Percentiles rank a stretch among this genome's conserved stretches.
These are phyloP conservation scores for Pteria penguin DNA, from an alignment of 2,888 invertebrate species.

Conservation along the genomic window DNA sequence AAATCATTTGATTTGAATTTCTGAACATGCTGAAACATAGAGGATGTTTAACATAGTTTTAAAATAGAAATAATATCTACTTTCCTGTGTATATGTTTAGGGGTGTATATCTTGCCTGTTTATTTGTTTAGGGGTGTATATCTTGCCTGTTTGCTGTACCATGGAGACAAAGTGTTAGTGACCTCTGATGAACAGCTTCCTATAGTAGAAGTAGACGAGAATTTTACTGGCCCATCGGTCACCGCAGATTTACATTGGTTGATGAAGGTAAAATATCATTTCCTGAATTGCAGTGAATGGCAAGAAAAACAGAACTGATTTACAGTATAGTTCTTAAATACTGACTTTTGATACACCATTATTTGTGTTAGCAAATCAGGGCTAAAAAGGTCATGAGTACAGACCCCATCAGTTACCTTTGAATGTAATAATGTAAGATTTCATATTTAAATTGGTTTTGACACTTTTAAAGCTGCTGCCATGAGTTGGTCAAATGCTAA, in stretches of 20 bases:
- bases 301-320: background rate
- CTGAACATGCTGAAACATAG: too few relatives aligned
- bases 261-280: conserved; percentile 87
- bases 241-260: conserved; percentile 98
- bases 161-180: conserved; percentile 96
- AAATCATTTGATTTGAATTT: background rate
- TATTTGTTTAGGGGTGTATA: conserved; percentile 91
- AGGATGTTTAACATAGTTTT: too few relatives aligned
- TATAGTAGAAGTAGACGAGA: conserved; percentile 97
- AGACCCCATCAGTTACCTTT: too few relatives aligned
- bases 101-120: conserved; percentile 89
- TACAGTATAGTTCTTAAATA: too few relatives aligned
- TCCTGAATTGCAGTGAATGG: background rate
- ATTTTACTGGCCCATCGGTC: conserved; percentile 90
- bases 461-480: too few relatives aligned
- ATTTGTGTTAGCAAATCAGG: too few relatives aligned
- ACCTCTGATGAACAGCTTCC: conserved; percentile 98
- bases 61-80: background rate
- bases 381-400: too few relatives aligned
- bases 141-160: conserved; percentile 94
- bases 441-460: too few relatives aligned
- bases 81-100: conserved; percentile 84
- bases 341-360: too few relatives aligned
- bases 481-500: too few relatives aligned
- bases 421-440: too few relatives aligned